Conservation (phyloP, 2,888 invertebrate genomes). For the Zaprionus obscuricornis region DNA sequence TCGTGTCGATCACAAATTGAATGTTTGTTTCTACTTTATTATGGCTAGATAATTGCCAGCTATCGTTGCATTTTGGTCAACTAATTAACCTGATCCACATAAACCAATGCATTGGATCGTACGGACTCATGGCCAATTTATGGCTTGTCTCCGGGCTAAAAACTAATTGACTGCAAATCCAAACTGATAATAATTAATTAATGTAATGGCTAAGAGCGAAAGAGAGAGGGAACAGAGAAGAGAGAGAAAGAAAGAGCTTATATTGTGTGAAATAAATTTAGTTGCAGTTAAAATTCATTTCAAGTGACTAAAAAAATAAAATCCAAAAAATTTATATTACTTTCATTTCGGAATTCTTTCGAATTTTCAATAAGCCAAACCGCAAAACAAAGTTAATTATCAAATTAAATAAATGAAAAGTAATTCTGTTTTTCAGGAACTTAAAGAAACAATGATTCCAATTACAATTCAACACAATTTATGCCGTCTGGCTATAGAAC, state of each 20-base stretch:
- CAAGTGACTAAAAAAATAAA: too few species aligned
- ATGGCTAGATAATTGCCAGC: slow-evolving; percentile 49
- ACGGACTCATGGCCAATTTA: slow-evolving; percentile 39
- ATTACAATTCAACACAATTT: slow-evolving; percentile 42
- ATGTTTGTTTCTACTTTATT: slow-evolving; percentile 47
- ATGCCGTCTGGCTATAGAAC: slow-evolving; percentile 9
- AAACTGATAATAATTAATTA: slow-evolving; percentile 67
- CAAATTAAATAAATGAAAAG: too few species aligned
- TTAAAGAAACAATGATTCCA: slow-evolving; percentile 48
- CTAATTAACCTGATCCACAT: slow-evolving; percentile 71
- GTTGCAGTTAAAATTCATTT: too few species aligned
- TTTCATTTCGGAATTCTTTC: too few species aligned
- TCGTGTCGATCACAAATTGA: slow-evolving; percentile 54
- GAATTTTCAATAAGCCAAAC: too few species aligned
- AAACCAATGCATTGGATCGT: slow-evolving; percentile 31
- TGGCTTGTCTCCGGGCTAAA: slow-evolving; percentile 20
- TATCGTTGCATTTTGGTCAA: slow-evolving; percentile 36
- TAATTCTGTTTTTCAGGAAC: background rate
- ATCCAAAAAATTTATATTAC: too few species aligned
- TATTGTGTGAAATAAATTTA: too few species aligned
- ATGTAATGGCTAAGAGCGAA: slow-evolving; percentile 9
- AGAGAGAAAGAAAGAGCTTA: too few species aligned
- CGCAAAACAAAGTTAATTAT: too few species aligned
- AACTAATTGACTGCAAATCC: slow-evolving; percentile 67
- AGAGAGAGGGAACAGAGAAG: background rate